Base-by-base conservation (phyloP, 1,140 invertebrate species). In the Streblospio benedicti region DNA sequence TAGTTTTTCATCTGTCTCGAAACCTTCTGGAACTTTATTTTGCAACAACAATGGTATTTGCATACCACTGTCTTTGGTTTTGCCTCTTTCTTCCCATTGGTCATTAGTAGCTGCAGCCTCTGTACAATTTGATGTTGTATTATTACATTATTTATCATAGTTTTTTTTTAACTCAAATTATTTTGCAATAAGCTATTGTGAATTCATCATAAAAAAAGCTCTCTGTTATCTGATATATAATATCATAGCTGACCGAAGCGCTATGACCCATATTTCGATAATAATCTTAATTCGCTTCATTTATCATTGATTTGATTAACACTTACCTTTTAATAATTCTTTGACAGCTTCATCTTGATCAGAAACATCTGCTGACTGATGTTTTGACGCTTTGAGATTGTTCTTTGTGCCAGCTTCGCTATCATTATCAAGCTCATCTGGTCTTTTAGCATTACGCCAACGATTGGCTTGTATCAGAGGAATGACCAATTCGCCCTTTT, bases 1-100 rank as follows among this genome's bases (percentile, higher is more conserved):
- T 18, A 81, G 60, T 53, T 75, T 78, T 4, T 79, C 76, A 68
- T 81, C 79, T 9, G 76, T 78, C 67, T 81, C 79, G 69, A 65
- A 81, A 1, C 79, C 79, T 23, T 76, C 71, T 27, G 79, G 80
- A n/a, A 80, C 62, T 59, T 74, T 73, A 64, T 81, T 81, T 55
- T 75, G 72, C 64, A 81, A 70, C 30, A 81, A 65, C 28, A 81
- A 57, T 16, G 80, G 80, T 59, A 81, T 77, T 30, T 64, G 58
- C 30, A 66, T 20, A 31, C 60, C 45, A 2, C 64, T 23, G 67
- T 43, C 43, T 76, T 68, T 44, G n/a, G 53, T 64, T 32, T 63
- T 58, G 18, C 68, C 73, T 56, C 69, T 59, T 25, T 69, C 67
- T 25, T 73, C 64, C 70, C 70, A 73, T 5, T 59, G 44, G 35